Conservation (phyloP, 2,888 invertebrate species). For the Lissocephala sabroskyi region DNA sequence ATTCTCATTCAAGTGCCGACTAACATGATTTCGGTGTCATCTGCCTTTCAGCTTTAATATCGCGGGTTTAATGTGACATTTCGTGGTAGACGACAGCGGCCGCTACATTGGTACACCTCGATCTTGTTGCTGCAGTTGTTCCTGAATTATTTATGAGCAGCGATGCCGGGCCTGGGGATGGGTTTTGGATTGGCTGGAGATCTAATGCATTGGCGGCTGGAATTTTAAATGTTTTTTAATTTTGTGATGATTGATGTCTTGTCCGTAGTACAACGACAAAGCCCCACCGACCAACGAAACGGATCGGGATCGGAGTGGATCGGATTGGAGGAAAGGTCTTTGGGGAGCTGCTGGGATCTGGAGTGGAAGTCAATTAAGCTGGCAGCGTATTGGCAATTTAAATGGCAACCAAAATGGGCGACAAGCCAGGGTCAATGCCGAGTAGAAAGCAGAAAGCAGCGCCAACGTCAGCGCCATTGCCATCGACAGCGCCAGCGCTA, state of each 20-base stretch:
- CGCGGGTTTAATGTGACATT: constrained; percentile 62
- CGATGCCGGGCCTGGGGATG: too few species aligned
- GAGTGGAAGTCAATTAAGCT: constrained; percentile 53
- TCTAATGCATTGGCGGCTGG: constrained; percentile 19
- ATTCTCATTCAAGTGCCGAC: constrained; percentile 70
- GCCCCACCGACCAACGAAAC: constrained; percentile 6
- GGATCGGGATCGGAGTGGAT: too few species aligned
- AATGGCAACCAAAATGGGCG: constrained; percentile 20
- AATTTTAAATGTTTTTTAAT: constrained; percentile 64
- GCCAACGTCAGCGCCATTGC: background rate
- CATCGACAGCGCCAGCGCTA: background rate
- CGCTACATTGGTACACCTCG: background rate
- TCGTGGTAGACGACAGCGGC: constrained; percentile 23
- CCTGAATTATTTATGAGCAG: constrained; percentile 54
- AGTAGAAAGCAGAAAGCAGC: constrained; percentile 2
- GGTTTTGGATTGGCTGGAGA: background rate
- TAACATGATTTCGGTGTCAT: constrained; percentile 70
- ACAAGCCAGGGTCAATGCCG: constrained; percentile 45
- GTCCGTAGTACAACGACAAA: constrained; percentile 51
- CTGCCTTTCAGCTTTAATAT: constrained; percentile 67
- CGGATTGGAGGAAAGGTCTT: too few species aligned
- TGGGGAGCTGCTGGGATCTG: constrained; percentile 6
- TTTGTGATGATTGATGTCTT: constrained; percentile 64
- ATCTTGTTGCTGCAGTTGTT: constrained; percentile 29
- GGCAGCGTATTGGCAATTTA: constrained; percentile 34